Base-by-base conservation (phyloP, 2,888 invertebrate genomes). In the Watsonalla cultraria region DNA sequence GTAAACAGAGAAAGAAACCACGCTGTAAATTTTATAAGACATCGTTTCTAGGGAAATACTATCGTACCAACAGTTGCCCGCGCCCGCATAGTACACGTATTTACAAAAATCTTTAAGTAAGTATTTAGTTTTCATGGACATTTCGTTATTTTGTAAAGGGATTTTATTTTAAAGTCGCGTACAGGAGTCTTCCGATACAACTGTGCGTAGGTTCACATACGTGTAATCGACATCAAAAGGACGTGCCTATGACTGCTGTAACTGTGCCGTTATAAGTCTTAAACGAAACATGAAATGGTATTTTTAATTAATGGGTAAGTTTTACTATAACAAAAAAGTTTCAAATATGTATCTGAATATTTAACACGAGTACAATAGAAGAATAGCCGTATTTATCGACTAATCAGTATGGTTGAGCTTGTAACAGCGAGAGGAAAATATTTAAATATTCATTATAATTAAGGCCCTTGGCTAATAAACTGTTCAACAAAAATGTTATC, bases 11-110 rank as follows among this genome's bases (percentile, higher is more conserved):
- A 86, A 86, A 6, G 84, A 76, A 59, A 82, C 59, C 46, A 74
- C 56, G 24, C 64, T 77, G 60, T 86, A 88, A 9, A 76, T 53
- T 60, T 72, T 78, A 60, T 86, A 87, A 37, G 46, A 48, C 13
- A 64, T 54, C 14, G 77, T 78, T 68, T 86, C 86, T 45, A 57
- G 55, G 59, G 76, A 79, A 34, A 70, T 69, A 53, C 82, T 64
- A 62, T 86, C 80, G 54, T 72, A 80, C 84, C 86, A 86, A 64
- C 73, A 86, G 65, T 86, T 84, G 7, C 86, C 86, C 5, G 76
- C 78, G 24, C 87, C 87, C 2, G 86, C 76, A 47, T 78, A 81
- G 59, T 82, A 86, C n/a, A 84, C 82, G 61, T 78, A 86, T 67
- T 72, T 82, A 62, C 86, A 87, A 61, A 78, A 73, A 52, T 68